Evolutionary conservation across 37 sponge, comb jelly and placozoan genomes (phyloP), one percentile per base, ranked within the genome.

Genomic region (Ianthella basta): DNA sequence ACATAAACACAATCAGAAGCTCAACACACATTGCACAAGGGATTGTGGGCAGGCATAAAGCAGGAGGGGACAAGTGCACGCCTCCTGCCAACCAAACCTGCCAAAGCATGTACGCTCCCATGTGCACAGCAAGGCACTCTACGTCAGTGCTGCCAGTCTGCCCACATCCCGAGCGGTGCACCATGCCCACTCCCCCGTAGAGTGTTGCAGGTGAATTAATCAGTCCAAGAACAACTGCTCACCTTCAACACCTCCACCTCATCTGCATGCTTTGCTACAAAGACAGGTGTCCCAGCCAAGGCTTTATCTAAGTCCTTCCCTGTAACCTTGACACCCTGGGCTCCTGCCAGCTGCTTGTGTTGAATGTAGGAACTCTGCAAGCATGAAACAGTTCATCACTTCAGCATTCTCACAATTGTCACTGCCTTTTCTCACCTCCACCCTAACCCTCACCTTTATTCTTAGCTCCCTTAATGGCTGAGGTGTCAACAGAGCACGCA

Each of bases 391-490:
- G 72, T 18, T 34, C 64, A 12, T 60, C 33, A 33, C 65, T 21
- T 61, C 8, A 44, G 3, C 50, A 44, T 10, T 5, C 24, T n/a
- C 77, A 78, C 37, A 44, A 13, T 38, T 27, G 3, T 36, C 29
- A 34, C 10, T n/a, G n/a, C n/a, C n/a, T n/a, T n/a, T n/a, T n/a
- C n/a, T n/a, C n/a, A n/a, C n/a, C n/a, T n/a, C n/a, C n/a, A n/a
- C n/a, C n/a, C n/a, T n/a, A n/a, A n/a, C 27, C 67, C 56, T n/a
- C 54, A 88, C 88, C 82, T 96, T 96, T 23, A 98, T 96, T 60
- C 98, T 80, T 41, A 98, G 87, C 72, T 96, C 97, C 38, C 90
- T 95, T 82, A 99, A 86, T 5, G 99, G 99, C 79, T 97, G 99
- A 5, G 99, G 97, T 83, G 95, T 99, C 35, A 99, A 89, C 6